These are phyloP conservation scores for Drosophila setosimentum DNA, from an alignment of 2,888 invertebrate species.

Conservation along the genomic window DNA sequence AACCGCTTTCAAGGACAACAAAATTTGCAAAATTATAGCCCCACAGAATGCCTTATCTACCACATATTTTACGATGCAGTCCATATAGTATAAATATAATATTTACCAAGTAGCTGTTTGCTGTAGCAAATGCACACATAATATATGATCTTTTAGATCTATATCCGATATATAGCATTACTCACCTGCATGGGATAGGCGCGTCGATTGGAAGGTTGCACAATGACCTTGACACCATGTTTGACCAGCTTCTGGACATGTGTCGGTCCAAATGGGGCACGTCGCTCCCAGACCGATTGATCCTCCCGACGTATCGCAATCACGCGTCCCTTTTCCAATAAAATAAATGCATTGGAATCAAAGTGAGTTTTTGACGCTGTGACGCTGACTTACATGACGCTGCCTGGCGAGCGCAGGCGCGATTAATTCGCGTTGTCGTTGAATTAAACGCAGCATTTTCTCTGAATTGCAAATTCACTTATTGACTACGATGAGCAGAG, in stretches of 20 bases:
- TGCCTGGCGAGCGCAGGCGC: slow-evolving; percentile 73
- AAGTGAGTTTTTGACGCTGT: neutral
- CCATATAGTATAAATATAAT: slow-evolving; percentile 18
- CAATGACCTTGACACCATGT: slow-evolving; percentile 96
- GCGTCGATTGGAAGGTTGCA: slow-evolving; percentile 98
- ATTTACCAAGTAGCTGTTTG: slow-evolving; percentile 14
- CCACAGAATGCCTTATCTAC: slow-evolving; percentile 57
- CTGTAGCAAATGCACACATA: neutral
- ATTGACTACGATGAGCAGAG: slow-evolving; percentile 16
- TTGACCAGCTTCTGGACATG: slow-evolving; percentile 96
- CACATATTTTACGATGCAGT: slow-evolving; percentile 59
- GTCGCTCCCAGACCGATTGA: slow-evolving; percentile 97
- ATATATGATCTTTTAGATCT: slow-evolving; percentile 1
- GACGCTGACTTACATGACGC: slow-evolving; percentile 81
- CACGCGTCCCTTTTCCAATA: slow-evolving; percentile 88
- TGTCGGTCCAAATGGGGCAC: slow-evolving; percentile 96
- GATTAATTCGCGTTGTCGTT: slow-evolving; percentile 74
- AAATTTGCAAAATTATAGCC: slow-evolving; percentile 57
- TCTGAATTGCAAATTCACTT: slow-evolving; percentile 30
- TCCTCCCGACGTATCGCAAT: slow-evolving; percentile 96
- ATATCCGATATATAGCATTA: neutral
- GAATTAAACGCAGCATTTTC: slow-evolving; percentile 81
- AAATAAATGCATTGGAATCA: neutral
- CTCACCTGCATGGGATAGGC: slow-evolving; percentile 98
- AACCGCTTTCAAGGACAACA: slow-evolving; percentile 59